These are phyloP conservation scores for Macaria liturata DNA, from an alignment of 2,888 invertebrate genomes.

Conservation along the genomic window DNA sequence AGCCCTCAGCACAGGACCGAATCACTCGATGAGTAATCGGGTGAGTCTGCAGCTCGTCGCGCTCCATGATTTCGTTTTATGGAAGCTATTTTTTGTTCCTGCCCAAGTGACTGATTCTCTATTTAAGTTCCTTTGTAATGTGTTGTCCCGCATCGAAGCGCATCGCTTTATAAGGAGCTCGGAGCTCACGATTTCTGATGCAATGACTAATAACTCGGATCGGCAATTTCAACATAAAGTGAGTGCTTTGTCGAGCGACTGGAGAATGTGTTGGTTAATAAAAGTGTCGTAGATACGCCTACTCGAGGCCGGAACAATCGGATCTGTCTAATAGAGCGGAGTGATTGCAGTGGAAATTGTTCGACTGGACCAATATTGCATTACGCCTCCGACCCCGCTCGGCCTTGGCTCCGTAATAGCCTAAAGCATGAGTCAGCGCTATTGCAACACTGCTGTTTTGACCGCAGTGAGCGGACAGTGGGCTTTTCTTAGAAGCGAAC, in stretches of 20 bases:
- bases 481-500: constrained; percentile 44
- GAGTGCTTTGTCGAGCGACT: constrained; percentile 2
- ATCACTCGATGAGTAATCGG: constrained; percentile 76
- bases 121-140: constrained; percentile 43
- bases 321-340: constrained; percentile 52
- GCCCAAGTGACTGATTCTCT: constrained; percentile 54
- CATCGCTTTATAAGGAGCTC: constrained; percentile 27
- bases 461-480: constrained; percentile 39
- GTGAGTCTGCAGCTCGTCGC: constrained; percentile 67
- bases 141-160: constrained; percentile 36
- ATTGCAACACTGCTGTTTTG: constrained; percentile 47
- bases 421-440: constrained; percentile 64
- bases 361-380: constrained; percentile 56
- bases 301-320: constrained; percentile 47
- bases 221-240: constrained; percentile 20
- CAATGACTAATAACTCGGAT: constrained; percentile 33
- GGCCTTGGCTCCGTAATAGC: constrained; percentile 63
- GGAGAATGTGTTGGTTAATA: constrained; percentile 26
- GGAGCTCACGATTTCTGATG: constrained; percentile 27
- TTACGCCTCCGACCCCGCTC: constrained; percentile 48
- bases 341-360: constrained; percentile 56
- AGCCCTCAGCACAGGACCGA: constrained; percentile 60
- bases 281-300: constrained; percentile 36
- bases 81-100: constrained; percentile 58
- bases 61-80: constrained; percentile 68